Conservation (phyloP, 2,888 invertebrate species). For the Electrophaes corylata region DNA sequence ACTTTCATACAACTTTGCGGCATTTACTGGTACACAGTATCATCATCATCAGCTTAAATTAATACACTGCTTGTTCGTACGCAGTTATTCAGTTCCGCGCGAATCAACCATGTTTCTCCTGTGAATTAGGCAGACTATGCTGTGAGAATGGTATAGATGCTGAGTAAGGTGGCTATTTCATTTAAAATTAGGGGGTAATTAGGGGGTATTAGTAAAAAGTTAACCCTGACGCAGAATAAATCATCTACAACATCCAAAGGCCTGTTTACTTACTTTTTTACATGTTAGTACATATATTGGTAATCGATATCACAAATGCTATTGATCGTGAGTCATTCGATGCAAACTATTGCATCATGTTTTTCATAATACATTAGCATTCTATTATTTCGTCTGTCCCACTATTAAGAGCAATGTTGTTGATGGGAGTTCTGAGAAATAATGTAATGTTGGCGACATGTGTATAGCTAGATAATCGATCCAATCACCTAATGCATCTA, state of each 20-base stretch:
- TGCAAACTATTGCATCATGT: slow-evolving; percentile 20
- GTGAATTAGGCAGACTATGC: too few relatives aligned
- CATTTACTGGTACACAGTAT: background rate
- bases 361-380: slow-evolving; percentile 14
- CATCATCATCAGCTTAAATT: background rate
- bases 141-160: too few relatives aligned
- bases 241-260: background rate
- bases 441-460: background rate
- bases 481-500: background rate
- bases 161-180: too few relatives aligned
- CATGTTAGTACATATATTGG: background rate
- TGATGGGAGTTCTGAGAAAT: slow-evolving; percentile 4
- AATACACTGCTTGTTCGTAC: too few relatives aligned
- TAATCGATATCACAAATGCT: slow-evolving; percentile 5
- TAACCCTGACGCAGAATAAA: too few relatives aligned
- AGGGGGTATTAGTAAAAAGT: too few relatives aligned
- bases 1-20: slow-evolving; percentile 6
- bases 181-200: too few relatives aligned
- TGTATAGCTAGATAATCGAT: background rate
- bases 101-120: too few relatives aligned
- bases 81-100: too few relatives aligned
- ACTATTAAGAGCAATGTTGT: slow-evolving; percentile 2
- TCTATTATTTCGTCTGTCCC: background rate
- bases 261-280: background rate
- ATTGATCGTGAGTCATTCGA: slow-evolving; percentile 11